Base-by-base conservation (phyloP, 2,797 vertebrate genomes). In the Octomys mimax region DNA sequence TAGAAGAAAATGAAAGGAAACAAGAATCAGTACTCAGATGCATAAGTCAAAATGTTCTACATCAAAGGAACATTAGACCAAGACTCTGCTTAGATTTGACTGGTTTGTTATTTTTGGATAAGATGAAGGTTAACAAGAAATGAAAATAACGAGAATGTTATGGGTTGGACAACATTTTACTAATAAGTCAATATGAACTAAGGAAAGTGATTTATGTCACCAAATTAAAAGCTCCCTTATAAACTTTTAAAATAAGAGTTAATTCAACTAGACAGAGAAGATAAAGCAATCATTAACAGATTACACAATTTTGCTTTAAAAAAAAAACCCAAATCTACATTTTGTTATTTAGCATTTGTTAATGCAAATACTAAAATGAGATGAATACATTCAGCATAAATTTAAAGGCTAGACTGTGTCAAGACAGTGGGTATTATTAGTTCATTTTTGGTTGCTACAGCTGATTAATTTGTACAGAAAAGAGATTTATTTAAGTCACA, bases 301-400 rank as follows among this genome's bases (percentile, higher is more conserved):
- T 87, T 46, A 28, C 16, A 24, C 42, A 75, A 24, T 75, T 46
- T 75, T 75, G 71, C 71, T 75, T 75, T 75, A 18, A 57, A 57
- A 57, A 39, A 92, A 84, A 84, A 18, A 78, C 64, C 10, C 70
- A 88, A 89, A 75, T 49, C 71, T 73, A 22, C 12, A 77, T 80
- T 64, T 52, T 75, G 10, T 18, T 42, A 42, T 42, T 42, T 42
- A 42, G 42, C 42, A 42, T 42, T 42, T 42, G 42, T 42, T 42
- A 95, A 86, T 89, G 24, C 36, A 87, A 84, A 93, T 82, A 77
- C 66, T 86, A 82, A 96, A 59, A 54, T 31, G 16, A 89, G 33
- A 4, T 89, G 22, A 89, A 89, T 83, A 89, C 3, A n/a, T 83
- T 89, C 31, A 66, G 68, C 14, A 52, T 83, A 68, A 83, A 64